Evolutionary conservation across 2,113 vertebrate genomes (phyloP).

Genomic region (Lagenorhynchus albirostris): DNA sequence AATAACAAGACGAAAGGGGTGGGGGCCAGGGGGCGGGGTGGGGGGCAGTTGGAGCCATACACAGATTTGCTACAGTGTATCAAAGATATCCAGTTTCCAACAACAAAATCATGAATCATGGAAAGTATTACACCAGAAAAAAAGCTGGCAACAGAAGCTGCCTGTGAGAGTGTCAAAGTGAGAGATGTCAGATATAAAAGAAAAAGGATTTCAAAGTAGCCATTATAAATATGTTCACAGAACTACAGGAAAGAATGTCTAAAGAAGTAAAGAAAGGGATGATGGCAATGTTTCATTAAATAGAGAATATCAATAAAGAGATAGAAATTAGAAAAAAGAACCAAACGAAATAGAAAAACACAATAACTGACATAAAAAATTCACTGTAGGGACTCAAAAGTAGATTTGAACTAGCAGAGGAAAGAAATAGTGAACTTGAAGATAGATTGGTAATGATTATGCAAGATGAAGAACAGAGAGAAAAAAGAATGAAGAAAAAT

Average conservation of each 20-base stretch:
- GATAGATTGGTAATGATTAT: not conserved
- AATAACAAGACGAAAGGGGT: not conserved
- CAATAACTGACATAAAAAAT: not conserved
- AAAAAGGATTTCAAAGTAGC: not conserved
- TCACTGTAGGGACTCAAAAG: not conserved
- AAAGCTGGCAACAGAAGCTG: not conserved
- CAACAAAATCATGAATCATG: not conserved
- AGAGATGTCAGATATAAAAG: not conserved
- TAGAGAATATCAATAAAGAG: not conserved
- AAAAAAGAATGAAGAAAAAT: not conserved
- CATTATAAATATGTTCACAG: not conserved
- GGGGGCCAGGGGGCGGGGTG: rapidly evolving
- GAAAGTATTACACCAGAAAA: not conserved
- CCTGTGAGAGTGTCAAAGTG: not conserved
- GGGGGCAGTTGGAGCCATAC: not conserved
- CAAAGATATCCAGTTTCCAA: not conserved
- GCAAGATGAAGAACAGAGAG: not conserved
- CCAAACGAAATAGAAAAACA: not conserved
- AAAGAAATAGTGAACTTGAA: not conserved
- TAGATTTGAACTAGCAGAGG: not conserved
- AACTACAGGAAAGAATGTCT: not conserved
- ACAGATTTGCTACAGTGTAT: not conserved
- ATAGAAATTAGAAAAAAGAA: not conserved
- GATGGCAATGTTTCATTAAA: not conserved
- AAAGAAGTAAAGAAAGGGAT: not conserved